Base-by-base conservation (phyloP, 2,888 invertebrate species). In the Julus scanicus region DNA sequence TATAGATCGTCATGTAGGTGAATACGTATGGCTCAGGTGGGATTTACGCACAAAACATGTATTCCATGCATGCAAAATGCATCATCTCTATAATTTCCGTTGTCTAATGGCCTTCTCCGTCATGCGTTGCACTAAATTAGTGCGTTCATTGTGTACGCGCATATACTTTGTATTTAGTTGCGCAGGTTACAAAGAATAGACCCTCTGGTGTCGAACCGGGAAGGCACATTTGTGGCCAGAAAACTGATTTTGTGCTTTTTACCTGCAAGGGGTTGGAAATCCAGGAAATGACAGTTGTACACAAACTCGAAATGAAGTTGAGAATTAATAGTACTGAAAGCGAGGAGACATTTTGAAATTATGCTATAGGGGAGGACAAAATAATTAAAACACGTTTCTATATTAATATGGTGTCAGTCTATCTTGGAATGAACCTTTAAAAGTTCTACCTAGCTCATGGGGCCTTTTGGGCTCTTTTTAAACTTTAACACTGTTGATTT, bases 31-130 rank as follows among this genome's bases (percentile, higher is more conserved):
- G 71, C 29, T 71, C 71, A 71, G 71, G 71, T 71, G 71, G 71
- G 71, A 71, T 71, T 71, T 71, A 6, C 20, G 13, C 71, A 71
- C 71, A 71, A 71, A 71, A 71, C 71, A 29, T 29, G 71, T 71
- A 71, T 71, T 71, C 71, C 71, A 71, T 71, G 71, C 71, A 71
- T 71, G 71, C 71, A 71, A 71, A 71, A 71, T 71, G 71, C 71
- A 71, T 71, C 71, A 71, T 71, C 71, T 71, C 71, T 71, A 71
- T 71, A 71, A 71, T 71, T 71, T 71, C 71, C 71, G 71, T 71
- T 71, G 71, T 71, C 71, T 71, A 71, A 71, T 71, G 71, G 71
- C 71, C 71, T 71, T 71, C 71, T 71, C 71, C 71, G 71, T 71
- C 71, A 71, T 71, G 71, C 71, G 29, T 29, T 29, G 71, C 71